phyloP scores from a whole-genome alignment of 1,140 invertebrate genomes.

The Kradibia gibbosae region DNA sequence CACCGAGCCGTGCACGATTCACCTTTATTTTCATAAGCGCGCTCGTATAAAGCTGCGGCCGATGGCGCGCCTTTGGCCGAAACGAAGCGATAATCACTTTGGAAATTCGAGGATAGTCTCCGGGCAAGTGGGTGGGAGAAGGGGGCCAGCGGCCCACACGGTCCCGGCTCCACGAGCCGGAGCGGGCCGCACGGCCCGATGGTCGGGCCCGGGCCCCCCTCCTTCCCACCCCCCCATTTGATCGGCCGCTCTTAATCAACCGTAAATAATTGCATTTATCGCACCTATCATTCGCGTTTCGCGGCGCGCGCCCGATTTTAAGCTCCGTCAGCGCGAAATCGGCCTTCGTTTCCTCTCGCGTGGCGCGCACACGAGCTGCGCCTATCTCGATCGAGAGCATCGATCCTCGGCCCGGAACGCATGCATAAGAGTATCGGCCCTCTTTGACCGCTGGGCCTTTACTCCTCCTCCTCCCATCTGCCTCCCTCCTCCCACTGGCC shows the following conservation, averaged over 20 bases:
- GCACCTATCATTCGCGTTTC: conserved; percentile 70
- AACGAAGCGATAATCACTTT: conserved; percentile 67
- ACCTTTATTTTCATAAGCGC: conserved; percentile 50
- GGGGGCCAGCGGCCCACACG: conserved; percentile 8
- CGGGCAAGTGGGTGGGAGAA: conserved; percentile 29
- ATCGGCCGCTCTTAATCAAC: conserved; percentile 70
- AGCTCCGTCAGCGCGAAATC: conserved; percentile 57
- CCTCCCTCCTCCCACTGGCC: neutral
- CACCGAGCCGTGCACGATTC: conserved; percentile 43
- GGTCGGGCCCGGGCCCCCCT: neutral
- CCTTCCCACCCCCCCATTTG: neutral
- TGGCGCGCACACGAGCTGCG: neutral
- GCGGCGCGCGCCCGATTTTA: conserved; percentile 52
- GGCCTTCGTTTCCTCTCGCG: conserved; percentile 63
- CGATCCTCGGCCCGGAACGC: conserved; percentile 47
- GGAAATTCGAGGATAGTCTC: conserved; percentile 68
- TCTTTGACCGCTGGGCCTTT: neutral
- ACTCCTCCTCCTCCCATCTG: neutral
- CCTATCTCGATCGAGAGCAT: conserved; percentile 59
- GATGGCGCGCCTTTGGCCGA: conserved; percentile 46
- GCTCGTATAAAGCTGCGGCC: neutral
- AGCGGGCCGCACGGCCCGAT: neutral
- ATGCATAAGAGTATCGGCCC: neutral
- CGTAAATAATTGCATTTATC: conserved; percentile 74
- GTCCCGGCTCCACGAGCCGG: neutral